Base-by-base conservation (phyloP, 2,113 vertebrate genomes). In the Montifringilla adamsi region DNA sequence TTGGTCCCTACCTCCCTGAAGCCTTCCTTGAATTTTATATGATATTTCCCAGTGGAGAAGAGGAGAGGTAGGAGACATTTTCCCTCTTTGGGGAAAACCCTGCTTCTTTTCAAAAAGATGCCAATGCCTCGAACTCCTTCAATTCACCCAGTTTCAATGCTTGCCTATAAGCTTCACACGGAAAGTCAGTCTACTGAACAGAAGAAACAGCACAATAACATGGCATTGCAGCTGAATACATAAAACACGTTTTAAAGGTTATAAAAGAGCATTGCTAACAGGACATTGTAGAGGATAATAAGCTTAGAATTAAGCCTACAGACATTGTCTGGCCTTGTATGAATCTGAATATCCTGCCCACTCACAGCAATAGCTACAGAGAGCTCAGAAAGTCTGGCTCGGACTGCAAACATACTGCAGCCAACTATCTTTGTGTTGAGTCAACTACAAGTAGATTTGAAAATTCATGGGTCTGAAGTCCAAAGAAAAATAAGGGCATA, bases 311-410 rank as follows among this genome's bases (percentile, higher is more conserved):
- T 95, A 95, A 94, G 82, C 85, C 72, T 88, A 86, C 11, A 24
- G 78, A 88, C 68, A 80, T 96, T 96, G 87, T 94, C 91, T 86
- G 87, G 92, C 95, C 90, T 95, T 83, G 76, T 86, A 44, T 74
- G 59, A 90, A 86, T 90, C 47, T 91, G 85, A 93, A 96, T 91
- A 91, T 66, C 85, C 95, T 96, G 87, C 96, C 93, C 60, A 95
- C 93, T 96, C 93, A 69, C 58, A 89, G 58, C 24, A 84, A 67
- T 26, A 70, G 50, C 52, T 72, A 72, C 69, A 60, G 37, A 80
- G 73, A 87, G 70, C 63, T 69, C 46, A 77, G 49, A 69, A 95
- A 86, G 68, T 35, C 90, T 91, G 78, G 84, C 90, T 91, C 35
- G 39, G 43, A 23, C 35, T 77, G 55, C 72, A 91, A 94, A 76